A percentile compares a stretch with the other conserved stretches of the same genome.
Evolutionary conservation across 2,797 vertebrate species (phyloP).

Genomic region (Anas acuta): DNA sequence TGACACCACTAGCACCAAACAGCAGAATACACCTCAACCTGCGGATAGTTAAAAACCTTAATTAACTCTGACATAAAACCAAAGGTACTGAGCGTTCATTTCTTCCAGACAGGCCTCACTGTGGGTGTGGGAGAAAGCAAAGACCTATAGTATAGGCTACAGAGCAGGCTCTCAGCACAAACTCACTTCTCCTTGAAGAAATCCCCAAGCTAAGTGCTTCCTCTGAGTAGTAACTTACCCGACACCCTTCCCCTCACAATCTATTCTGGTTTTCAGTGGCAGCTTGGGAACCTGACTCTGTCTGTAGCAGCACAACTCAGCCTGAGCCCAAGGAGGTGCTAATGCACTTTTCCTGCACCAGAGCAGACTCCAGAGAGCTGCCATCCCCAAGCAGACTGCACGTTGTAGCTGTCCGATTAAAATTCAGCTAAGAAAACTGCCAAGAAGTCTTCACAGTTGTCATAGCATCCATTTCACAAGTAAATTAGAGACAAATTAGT

Average conservation of each 20-base stretch:
- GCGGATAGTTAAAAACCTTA: not conserved
- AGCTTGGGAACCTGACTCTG: not conserved
- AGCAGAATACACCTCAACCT: conserved; percentile 21
- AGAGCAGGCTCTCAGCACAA: not conserved
- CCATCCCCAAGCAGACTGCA: not conserved
- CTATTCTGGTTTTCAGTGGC: not conserved
- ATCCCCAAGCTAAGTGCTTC: not conserved
- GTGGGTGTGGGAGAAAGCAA: not conserved
- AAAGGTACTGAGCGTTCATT: not conserved
- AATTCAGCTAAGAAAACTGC: not conserved
- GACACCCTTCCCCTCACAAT: not conserved
- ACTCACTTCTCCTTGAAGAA: not conserved
- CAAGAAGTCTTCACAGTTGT: not conserved
- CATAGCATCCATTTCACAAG: not conserved
- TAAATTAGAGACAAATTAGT: not conserved
- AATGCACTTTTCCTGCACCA: not conserved
- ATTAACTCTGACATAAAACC: not conserved
- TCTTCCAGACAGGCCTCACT: not conserved
- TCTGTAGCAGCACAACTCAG: not conserved
- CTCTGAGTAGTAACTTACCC: not conserved
- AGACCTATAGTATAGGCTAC: not conserved
- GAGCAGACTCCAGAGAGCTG: not conserved
- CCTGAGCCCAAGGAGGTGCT: not conserved
- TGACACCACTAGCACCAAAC: not conserved
- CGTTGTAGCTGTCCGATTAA: not conserved